Evolutionary conservation across 2,888 invertebrate genomes (phyloP).

Genomic region (Plebejus melissa): DNA sequence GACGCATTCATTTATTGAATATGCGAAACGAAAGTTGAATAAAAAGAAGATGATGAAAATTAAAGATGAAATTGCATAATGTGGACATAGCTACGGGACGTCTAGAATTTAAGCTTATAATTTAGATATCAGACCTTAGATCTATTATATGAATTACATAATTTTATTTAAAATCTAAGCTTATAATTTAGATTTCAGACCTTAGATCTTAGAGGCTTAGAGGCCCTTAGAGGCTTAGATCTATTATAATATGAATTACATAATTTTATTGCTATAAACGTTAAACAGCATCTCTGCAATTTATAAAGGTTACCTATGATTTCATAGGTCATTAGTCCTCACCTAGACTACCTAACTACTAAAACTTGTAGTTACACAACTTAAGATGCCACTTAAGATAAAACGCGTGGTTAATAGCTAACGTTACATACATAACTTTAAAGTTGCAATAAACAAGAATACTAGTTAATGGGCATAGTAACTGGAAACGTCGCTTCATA

Average conservation of each 20-base stretch:
- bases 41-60: no score
- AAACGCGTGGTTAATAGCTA: constrained; percentile 1
- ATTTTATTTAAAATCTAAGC: neutral
- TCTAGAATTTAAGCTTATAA: no score
- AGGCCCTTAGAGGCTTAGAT: no score
- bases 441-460: neutral
- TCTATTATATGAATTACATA: no score
- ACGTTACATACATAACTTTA: constrained; percentile 8
- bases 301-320: constrained; percentile 14
- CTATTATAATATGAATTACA: neutral
- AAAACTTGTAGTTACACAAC: constrained; percentile 10
- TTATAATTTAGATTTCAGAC: neutral
- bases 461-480: neutral
- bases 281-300: neutral
- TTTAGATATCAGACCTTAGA: no score
- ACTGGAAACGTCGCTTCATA: neutral
- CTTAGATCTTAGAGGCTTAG: neutral
- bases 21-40: no score
- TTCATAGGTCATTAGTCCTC: constrained; percentile 9
- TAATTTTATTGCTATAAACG: constrained; percentile 1
- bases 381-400: constrained; percentile 12
- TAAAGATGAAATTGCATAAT: no score
- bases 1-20: no score
- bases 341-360: constrained; percentile 8
- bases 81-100: no score